Evolutionary conservation across 2,113 vertebrate genomes (phyloP), one percentile per base, ranked within the genome.

Genomic region (Carassius gibelio): DNA sequence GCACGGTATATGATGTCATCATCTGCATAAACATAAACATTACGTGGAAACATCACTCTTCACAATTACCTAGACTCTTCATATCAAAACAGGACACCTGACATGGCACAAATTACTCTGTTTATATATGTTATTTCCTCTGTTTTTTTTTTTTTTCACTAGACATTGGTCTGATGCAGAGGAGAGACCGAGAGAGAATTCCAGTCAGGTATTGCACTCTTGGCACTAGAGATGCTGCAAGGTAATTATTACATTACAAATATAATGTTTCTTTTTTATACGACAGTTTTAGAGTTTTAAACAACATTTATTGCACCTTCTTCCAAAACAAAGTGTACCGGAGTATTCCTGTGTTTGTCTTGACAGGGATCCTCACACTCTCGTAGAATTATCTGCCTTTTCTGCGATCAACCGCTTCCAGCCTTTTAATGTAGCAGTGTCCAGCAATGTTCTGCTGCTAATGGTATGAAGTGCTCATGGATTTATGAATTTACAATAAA

Each of bases 381-480:
- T 99, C 11, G 97, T 99, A 89, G 97, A 99, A 90, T 94, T 99
- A 38, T 98, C 94, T 0, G 95, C 97, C 36, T 99, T 99, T 3
- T 93, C 96, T 0, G 96, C 98, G 79, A 96, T 99, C 90, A 99
- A 99, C 94, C 96, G 98, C 85, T 99, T 99, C 92, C 97, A 99
- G 89, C 98, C 98, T 0, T 99, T 99, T 91, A 98, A 98, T 0
- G 97, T 98, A 76, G 97, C 98, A 5, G 92, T 99, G 81, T 99
- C 97, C 90, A 99, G 97, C 94, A 99, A 98, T 0, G 97, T 98
- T 1, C 96, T 99, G 38, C 94, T 99, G 84, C 95, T 99, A 38
- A 93, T 98, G 97, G 97, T 98, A 86, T 21, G 88, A 3, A 2
- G 59, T 9, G 5, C n/a, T 59, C 34, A 48, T 2, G 45, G 23